A percentile compares a stretch with the other conserved stretches of the same genome.
Conservation (phyloP, 2,113 vertebrate species). For the Ciconia stormi region DNA sequence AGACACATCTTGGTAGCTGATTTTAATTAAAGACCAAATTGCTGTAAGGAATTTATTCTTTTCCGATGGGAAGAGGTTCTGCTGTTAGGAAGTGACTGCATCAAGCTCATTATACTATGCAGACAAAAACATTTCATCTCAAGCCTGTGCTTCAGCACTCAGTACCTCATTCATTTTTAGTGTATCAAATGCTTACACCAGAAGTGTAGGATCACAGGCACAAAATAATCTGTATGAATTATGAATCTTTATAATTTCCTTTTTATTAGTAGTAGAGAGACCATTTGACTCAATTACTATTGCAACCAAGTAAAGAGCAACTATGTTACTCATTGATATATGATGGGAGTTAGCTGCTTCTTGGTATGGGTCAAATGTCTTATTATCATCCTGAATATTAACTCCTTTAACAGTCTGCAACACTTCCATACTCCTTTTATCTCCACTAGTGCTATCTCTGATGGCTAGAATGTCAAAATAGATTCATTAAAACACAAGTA, state of each 20-base stretch:
- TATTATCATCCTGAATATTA: background rate
- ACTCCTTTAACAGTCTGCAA: background rate
- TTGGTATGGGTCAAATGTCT: background rate
- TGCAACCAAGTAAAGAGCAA: background rate
- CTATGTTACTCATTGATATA: background rate
- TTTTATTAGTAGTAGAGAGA: background rate
- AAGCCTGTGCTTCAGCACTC: background rate
- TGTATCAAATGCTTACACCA: background rate
- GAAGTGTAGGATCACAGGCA: background rate
- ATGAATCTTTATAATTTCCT: background rate
- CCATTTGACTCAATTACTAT: background rate
- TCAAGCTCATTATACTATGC: background rate
- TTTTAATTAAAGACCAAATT: background rate
- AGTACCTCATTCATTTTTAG: background rate
- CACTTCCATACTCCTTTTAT: background rate
- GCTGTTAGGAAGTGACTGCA: background rate
- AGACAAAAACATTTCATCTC: background rate
- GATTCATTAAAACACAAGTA: background rate
- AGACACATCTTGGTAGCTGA: background rate
- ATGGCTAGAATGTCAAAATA: background rate
- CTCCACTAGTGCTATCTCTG: background rate
- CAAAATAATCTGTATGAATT: background rate
- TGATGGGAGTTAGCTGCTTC: background rate
- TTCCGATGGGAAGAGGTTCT: background rate
- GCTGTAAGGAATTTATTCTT: background rate